Percentiles rank a stretch among this genome's conserved stretches.
phyloP scores from a whole-genome alignment of 2,113 vertebrate species.

The Forbesichthys papilliferus region DNA sequence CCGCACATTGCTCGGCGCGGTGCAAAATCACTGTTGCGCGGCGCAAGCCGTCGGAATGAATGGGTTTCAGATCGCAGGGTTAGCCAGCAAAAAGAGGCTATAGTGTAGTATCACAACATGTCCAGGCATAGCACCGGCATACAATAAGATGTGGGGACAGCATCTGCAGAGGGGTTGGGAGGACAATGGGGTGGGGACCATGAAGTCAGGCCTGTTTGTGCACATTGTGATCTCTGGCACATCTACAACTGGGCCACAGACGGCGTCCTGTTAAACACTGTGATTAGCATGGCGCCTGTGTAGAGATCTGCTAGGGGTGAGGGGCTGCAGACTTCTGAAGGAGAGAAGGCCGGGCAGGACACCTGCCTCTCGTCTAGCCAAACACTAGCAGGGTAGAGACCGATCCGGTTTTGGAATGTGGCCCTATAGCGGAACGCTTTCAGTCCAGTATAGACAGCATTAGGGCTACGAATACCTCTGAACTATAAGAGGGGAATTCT shows the following conservation, averaged over 20 bases:
- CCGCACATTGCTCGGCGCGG: too few relatives aligned
- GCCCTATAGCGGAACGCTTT: neutral
- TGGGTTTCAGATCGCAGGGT: neutral
- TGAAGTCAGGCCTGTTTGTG: neutral
- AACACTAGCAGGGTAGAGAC: constrained; percentile 22
- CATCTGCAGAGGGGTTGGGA: neutral
- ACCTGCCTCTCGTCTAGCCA: constrained; percentile 37
- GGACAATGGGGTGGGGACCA: neutral
- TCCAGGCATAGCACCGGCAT: neutral
- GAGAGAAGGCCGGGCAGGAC: constrained; percentile 30
- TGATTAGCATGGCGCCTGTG: constrained; percentile 56
- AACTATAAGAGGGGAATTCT: constrained; percentile 1
- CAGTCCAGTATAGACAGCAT: neutral
- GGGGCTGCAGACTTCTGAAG: constrained; percentile 31
- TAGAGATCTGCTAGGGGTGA: constrained; percentile 32
- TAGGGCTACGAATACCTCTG: neutral
- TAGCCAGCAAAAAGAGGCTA: constrained; percentile 15
- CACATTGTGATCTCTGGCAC: constrained; percentile 28
- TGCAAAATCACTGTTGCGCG: too few relatives aligned
- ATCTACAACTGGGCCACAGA: constrained; percentile 28
- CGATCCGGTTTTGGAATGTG: constrained; percentile 24
- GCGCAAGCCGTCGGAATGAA: too few relatives aligned
- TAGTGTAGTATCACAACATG: neutral
- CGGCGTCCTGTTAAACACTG: constrained; percentile 37
- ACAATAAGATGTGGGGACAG: neutral